A percentile compares a stretch with the other conserved stretches of the same genome.
Conservation (phyloP, 53 echinoderm and acorn worm genomes). For the Holothuria leucospilota region DNA sequence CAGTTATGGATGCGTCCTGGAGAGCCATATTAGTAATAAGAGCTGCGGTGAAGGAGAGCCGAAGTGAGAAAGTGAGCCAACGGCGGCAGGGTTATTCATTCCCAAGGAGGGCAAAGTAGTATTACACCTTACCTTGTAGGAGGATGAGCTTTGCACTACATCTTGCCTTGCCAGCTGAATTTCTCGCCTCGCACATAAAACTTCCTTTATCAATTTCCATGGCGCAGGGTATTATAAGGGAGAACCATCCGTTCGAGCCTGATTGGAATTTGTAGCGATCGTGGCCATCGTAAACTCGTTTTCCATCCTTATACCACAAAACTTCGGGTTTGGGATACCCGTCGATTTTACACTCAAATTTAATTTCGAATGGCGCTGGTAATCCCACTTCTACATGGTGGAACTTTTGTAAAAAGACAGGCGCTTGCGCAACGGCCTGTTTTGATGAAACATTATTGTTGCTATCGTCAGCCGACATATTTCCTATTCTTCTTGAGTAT, state of each 20-base stretch:
- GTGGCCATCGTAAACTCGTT: constrained; percentile 61
- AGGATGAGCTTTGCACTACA: constrained; percentile 83
- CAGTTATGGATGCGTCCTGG: too few species aligned
- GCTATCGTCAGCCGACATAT: neutral
- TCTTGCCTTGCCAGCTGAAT: constrained; percentile 79
- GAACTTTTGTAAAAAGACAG: constrained; percentile 78
- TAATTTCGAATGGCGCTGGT: constrained; percentile 66
- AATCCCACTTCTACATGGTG: constrained; percentile 72
- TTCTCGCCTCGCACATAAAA: constrained; percentile 88
- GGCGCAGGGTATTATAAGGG: constrained; percentile 63
- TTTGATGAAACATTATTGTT: constrained; percentile 47
- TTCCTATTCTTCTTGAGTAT: constrained; percentile 22
- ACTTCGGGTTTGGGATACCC: constrained; percentile 84
- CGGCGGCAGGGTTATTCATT: too few species aligned
- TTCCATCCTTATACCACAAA: constrained; percentile 89
- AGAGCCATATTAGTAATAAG: too few species aligned
- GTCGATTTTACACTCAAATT: constrained; percentile 79
- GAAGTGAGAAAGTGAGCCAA: too few species aligned
- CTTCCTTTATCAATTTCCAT: constrained; percentile 78
- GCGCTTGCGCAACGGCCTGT: constrained; percentile 67
- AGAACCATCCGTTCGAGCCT: constrained; percentile 62
- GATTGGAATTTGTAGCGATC: constrained; percentile 44
- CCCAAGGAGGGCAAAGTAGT: too few species aligned
- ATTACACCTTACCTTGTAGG: constrained; percentile 77
- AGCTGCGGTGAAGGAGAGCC: too few species aligned